Base-by-base conservation (phyloP, 2,888 invertebrate species). In the Artemia sinica region DNA sequence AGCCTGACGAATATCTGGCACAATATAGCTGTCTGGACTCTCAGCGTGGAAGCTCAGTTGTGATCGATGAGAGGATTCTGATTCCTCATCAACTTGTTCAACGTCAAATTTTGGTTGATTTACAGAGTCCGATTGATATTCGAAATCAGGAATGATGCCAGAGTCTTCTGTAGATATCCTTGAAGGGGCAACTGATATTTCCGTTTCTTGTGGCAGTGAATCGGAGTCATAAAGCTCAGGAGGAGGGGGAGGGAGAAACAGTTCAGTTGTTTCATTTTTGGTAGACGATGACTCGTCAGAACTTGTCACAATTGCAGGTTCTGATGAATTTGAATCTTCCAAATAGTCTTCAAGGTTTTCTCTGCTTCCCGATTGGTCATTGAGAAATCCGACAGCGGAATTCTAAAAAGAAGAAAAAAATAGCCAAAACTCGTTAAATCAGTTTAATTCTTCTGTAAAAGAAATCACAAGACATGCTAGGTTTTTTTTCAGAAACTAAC, bases 311-410 rank as follows among this genome's bases (percentile, higher is more conserved):
- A 14, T n/a, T n/a, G 10, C 10, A 58, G 58, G 58, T 58, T 58
- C 58, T 58, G 58, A 58, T 18, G 58, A 58, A 58, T 58, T n/a
- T n/a, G 58, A 58, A 9, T 58, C 58, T 58, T 58, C 58, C 58
- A 58, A 58, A 10, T 14, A 58, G 58, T 58, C 58, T 58, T 58
- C 58, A 10, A 58, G 58, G 58, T 58, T 58, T 58, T 58, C 58
- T 58, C 58, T 58, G 18, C 58, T 58, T 14, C 58, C 58, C 8
- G 58, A 58, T 58, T 58, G 58, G 10, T 58, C 58, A 58, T 58
- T n/a, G 8, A 58, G 58, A 18, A 14, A 58, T n/a, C 58, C 58
- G 18, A 58, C 8, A 8, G 58, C n/a, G 10, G 14, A n/a, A 18
- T 18, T 58, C 58, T 58, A 18, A 18, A 58, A 58, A 14, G 18